Conservation (phyloP, 2,888 invertebrate genomes). For the Pyrrhosoma nymphula region DNA sequence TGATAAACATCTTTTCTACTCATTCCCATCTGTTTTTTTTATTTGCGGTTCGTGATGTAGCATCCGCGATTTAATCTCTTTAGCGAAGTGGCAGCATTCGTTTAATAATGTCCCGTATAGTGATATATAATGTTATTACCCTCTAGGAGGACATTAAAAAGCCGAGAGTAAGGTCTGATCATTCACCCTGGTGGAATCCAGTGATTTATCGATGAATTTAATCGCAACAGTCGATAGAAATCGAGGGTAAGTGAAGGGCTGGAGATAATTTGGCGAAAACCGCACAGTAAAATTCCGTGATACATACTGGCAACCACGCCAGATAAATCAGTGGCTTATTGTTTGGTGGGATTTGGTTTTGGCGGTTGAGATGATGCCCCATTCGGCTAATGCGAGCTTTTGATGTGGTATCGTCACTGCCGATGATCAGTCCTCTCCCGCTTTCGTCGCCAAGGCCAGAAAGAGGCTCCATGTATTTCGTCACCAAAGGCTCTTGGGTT, state of each 20-base stretch:
- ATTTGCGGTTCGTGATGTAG: background rate
- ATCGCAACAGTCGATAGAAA: background rate
- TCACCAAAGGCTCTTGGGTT: background rate
- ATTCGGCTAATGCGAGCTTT: background rate
- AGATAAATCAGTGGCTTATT: background rate
- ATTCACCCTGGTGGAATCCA: background rate
- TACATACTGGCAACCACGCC: background rate
- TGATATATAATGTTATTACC: background rate
- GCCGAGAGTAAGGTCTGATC: background rate
- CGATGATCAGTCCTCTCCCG: background rate
- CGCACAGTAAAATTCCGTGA: background rate
- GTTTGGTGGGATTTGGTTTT: background rate
- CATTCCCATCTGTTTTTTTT: background rate
- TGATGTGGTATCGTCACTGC: background rate
- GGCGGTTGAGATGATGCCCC: background rate
- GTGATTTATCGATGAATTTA: background rate
- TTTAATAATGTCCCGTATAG: background rate
- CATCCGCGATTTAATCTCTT: background rate
- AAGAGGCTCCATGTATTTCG: background rate
- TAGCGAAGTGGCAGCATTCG: background rate
- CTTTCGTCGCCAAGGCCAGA: slow-evolving; percentile 23
- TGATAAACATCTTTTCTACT: background rate
- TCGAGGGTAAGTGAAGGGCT: background rate
- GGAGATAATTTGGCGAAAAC: background rate
- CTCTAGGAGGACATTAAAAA: background rate